Base-by-base conservation (phyloP, 2,888 invertebrate genomes). In the Formica aserva region DNA sequence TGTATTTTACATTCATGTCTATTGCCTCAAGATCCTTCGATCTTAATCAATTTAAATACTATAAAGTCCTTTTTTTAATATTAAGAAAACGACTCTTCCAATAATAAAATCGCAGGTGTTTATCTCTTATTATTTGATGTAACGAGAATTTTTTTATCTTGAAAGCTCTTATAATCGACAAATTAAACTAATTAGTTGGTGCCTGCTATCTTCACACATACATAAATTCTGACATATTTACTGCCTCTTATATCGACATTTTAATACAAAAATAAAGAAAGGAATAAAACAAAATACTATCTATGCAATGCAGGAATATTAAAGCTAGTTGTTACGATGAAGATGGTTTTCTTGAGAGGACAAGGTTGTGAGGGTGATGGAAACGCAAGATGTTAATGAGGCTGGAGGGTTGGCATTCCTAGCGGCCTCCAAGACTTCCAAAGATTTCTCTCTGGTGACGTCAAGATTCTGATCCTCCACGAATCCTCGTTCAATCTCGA, bases 381-480 rank as follows among this genome's bases (percentile, higher is more conserved):
- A 92, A 93, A 92, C 92, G 93, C 92, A 93, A 94, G 94, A 94
- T 94, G 94, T 94, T 95, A 95, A 95, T 95, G 94, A 94, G 94
- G 93, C 92, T 92, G 93, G 92, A 94, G 94, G 94, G 92, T 94
- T 95, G 90, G 94, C 93, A 95, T 95, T 95, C 94, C 92, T 94
- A 86, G 92, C 92, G 92, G 93, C 91, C 92, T 92, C 91, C 92
- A 92, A 94, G 93, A 94, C 94, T 92, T 92, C 92, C 93, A 92
- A 94, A 93, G 94, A 94, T 94, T 94, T 93, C 93, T 92, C 92
- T 92, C 90, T 78, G 89, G 91, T 92, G 91, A 93, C 91, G 92
- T 92, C 91, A 90, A 80, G 87, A 89, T 89, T 88, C 87, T 87
- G 55, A 83, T 85, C 86, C 76, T 84, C 82, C 87, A 66, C 84